phyloP scores from a whole-genome alignment of 2,113 vertebrate species.

The Plecotus auritus region DNA sequence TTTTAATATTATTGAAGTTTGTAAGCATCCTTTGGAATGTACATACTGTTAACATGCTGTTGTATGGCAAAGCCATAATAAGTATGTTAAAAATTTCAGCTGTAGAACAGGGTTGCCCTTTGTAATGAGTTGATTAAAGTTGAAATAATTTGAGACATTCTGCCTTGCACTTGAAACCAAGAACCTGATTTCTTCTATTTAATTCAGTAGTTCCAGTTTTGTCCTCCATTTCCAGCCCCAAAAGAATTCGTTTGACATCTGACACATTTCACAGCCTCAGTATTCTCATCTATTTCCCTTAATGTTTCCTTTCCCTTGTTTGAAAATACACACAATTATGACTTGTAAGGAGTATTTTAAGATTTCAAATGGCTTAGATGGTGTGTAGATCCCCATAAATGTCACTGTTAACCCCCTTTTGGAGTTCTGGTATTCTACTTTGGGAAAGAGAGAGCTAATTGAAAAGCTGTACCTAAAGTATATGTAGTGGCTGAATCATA shows the following conservation, averaged over 20 bases:
- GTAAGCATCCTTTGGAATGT: slow-evolving; percentile 84
- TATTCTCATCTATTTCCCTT: not conserved
- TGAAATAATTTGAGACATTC: slow-evolving; percentile 49
- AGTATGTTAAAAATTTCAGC: slow-evolving; percentile 83
- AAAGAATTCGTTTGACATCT: slow-evolving; percentile 16
- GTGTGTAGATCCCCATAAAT: slow-evolving; percentile 1
- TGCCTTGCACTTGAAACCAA: slow-evolving; percentile 54
- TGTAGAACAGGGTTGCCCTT: slow-evolving; percentile 86
- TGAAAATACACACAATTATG: slow-evolving; percentile 6
- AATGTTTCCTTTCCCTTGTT: not conserved
- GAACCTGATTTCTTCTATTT: slow-evolving; percentile 59
- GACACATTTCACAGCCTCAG: not conserved
- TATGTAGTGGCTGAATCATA: not conserved
- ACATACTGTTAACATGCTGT: slow-evolving; percentile 81
- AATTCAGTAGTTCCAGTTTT: slow-evolving; percentile 61
- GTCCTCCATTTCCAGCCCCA: not conserved
- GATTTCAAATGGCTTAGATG: slow-evolving; percentile 8
- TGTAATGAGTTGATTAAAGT: slow-evolving; percentile 75
- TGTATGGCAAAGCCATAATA: slow-evolving; percentile 88
- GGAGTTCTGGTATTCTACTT: not conserved
- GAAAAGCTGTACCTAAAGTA: slow-evolving; percentile 21
- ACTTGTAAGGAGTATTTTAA: slow-evolving; percentile 16
- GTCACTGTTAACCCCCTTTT: not conserved
- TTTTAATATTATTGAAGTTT: slow-evolving; percentile 82
- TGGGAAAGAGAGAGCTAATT: not conserved